Percentiles rank a stretch among this genome's conserved stretches.
Conservation (phyloP, 2,113 vertebrate genomes). For the Percopsis transmontana region DNA sequence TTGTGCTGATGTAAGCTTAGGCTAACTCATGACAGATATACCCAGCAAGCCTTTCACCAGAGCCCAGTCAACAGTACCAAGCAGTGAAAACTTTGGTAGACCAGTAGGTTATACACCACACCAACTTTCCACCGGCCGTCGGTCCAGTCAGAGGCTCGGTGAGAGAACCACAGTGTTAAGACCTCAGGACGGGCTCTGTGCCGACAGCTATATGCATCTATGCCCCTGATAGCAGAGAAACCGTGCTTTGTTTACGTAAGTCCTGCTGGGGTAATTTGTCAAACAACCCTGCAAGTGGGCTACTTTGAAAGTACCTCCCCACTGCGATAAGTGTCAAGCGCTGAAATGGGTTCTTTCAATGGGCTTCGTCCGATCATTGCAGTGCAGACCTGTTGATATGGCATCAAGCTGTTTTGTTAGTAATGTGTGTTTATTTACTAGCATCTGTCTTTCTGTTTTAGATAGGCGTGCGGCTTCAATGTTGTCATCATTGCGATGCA, state of each 20-base stretch:
- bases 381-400: slow-evolving; percentile 26
- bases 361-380: slow-evolving; percentile 12
- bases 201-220: too few species aligned
- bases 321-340: slow-evolving; percentile 19
- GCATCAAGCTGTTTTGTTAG: slow-evolving; percentile 1
- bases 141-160: background rate
- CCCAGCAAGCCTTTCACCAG: background rate
- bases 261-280: background rate
- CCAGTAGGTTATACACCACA: too few species aligned
- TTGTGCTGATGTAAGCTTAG: too few species aligned
- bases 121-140: background rate
- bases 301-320: slow-evolving; percentile 9
- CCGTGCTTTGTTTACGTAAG: slow-evolving; percentile 3
- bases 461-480: too few species aligned
- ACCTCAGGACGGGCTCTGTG: background rate
- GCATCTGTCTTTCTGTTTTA: too few species aligned
- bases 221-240: background rate
- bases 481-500: too few species aligned
- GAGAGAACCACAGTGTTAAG: background rate
- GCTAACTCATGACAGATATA: too few species aligned
- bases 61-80: too few species aligned
- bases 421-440: too few species aligned
- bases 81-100: too few species aligned
- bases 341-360: background rate
- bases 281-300: background rate